Evolutionary conservation across 2,888 invertebrate genomes (phyloP).

Genomic region (Seira ritae): DNA sequence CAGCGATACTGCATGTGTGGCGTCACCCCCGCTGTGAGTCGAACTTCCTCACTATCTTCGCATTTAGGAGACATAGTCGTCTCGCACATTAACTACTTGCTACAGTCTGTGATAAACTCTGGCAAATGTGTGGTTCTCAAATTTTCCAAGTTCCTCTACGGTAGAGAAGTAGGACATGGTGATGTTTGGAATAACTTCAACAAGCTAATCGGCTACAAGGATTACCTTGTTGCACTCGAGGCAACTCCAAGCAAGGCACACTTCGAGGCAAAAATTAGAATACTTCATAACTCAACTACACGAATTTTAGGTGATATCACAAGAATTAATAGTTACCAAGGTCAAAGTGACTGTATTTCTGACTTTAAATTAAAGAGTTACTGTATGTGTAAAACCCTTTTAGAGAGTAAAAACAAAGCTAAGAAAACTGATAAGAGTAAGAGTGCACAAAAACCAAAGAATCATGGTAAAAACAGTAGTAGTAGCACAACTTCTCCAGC

Average conservation of each 20-base stretch:
- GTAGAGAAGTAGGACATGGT: constrained; percentile 68
- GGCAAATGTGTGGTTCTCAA: constrained; percentile 62
- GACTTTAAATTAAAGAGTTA: constrained; percentile 68
- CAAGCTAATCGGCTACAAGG: constrained; percentile 64
- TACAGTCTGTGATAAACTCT: constrained; percentile 55
- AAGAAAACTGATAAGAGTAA: constrained; percentile 3
- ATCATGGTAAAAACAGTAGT: not conserved
- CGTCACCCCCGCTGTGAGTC: constrained; percentile 61
- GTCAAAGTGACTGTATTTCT: constrained; percentile 69
- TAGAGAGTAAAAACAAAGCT: not conserved
- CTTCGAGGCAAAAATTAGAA: constrained; percentile 70
- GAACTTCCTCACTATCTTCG: constrained; percentile 51
- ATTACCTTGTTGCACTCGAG: constrained; percentile 68
- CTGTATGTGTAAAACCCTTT: constrained; percentile 42
- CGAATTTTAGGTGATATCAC: constrained; percentile 66
- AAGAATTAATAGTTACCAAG: constrained; percentile 70
- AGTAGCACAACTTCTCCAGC: not conserved
- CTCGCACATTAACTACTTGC: constrained; percentile 59
- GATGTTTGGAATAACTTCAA: constrained; percentile 71
- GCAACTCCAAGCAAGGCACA: constrained; percentile 66
- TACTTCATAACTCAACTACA: constrained; percentile 63
- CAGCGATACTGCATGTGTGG: constrained; percentile 73
- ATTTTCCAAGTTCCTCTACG: constrained; percentile 69
- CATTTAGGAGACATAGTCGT: constrained; percentile 67
- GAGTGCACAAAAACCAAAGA: not conserved